Percentiles rank a stretch among this genome's conserved stretches.
phyloP scores from a whole-genome alignment of 2,113 vertebrate genomes.

The Percopsis transmontana region DNA sequence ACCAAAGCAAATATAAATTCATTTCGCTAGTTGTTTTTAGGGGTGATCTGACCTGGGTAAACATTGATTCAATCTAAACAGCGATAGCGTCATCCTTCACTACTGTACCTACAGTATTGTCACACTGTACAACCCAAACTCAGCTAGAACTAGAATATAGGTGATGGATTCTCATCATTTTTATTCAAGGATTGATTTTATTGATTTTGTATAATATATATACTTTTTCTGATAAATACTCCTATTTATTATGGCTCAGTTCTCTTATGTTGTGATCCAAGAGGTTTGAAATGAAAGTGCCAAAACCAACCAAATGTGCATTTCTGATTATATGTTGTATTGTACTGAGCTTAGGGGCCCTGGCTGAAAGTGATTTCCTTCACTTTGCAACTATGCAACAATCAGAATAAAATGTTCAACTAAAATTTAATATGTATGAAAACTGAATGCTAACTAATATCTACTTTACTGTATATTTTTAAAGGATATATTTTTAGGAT shows the following conservation, averaged over 20 bases:
- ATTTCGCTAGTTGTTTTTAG: no score
- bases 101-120: no score
- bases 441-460: neutral
- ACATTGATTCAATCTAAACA: no score
- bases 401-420: neutral
- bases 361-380: neutral
- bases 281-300: neutral
- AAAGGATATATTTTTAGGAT: neutral
- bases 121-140: no score
- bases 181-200: neutral
- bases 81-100: no score
- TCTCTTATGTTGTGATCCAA: neutral
- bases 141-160: neutral
- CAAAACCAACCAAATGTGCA: neutral
- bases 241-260: neutral
- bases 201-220: constrained; percentile 6
- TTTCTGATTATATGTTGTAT: neutral
- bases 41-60: no score
- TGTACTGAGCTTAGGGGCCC: neutral
- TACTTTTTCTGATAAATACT: neutral
- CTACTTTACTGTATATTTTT: neutral
- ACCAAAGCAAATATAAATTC: no score
- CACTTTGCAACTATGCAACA: neutral
- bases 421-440: neutral
- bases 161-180: neutral